A percentile compares a stretch with the other conserved stretches of the same genome.
phyloP scores from a whole-genome alignment of 2,113 vertebrate species.

The Prionailurus viverrinus region DNA sequence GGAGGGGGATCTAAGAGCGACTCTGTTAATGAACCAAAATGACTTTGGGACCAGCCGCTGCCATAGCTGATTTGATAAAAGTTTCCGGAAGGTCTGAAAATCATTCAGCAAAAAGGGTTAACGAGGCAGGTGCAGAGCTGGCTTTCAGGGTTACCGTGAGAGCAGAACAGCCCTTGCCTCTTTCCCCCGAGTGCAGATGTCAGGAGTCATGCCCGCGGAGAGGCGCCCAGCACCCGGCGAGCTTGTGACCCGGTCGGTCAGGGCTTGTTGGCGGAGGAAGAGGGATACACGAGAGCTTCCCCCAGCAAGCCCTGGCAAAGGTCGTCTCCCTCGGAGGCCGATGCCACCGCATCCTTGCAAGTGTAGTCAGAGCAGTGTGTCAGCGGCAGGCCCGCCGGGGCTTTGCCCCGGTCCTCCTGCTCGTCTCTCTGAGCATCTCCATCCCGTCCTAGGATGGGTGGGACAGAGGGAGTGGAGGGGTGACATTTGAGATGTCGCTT shows the following conservation, averaged over 20 bases:
- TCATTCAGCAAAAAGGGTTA: not conserved
- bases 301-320: fast-evolving
- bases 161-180: not conserved
- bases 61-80: not conserved
- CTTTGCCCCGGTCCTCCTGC: not conserved
- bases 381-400: not conserved
- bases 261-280: not conserved
- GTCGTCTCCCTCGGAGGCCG: not conserved
- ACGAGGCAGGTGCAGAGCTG: not conserved
- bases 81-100: not conserved
- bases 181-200: not conserved
- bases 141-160: not conserved
- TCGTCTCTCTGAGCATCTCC: not conserved
- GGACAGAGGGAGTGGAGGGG: not conserved
- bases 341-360: not conserved
- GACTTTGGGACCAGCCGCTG: not conserved
- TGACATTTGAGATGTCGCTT: not conserved
- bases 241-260: not conserved
- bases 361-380: not conserved
- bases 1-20: not conserved
- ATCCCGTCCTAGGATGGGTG: not conserved
- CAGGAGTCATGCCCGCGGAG: not conserved
- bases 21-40: not conserved
- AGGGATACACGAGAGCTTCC: not conserved
- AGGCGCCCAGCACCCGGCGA: not conserved